Conservation (phyloP, 2,113 vertebrate species). For the Noturus placidus region DNA sequence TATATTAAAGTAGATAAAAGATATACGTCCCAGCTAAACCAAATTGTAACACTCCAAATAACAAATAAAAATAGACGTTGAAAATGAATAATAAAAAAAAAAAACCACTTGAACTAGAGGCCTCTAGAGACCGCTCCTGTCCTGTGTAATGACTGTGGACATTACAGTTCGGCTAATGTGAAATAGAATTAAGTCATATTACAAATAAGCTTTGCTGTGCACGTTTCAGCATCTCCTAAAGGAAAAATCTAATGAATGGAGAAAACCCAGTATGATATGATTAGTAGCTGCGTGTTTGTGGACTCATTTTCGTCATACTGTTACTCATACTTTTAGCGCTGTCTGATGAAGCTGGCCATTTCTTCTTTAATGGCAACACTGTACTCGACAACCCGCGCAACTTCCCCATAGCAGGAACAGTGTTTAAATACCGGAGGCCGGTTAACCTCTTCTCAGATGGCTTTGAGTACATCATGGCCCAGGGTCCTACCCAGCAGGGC, state of each 20-base stretch:
- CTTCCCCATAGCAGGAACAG: constrained; percentile 83
- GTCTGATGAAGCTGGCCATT: constrained; percentile 81
- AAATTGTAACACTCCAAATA: no score
- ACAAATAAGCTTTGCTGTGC: not conserved
- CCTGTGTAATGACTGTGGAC: no score
- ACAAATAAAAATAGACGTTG: no score
- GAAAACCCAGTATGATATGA: not conserved
- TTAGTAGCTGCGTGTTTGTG: not conserved
- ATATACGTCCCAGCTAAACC: no score
- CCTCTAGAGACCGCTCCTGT: no score
- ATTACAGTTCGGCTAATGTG: not conserved
- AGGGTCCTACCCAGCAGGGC: constrained; percentile 83
- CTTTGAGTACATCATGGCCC: constrained; percentile 87
- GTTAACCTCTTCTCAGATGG: constrained; percentile 76
- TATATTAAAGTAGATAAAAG: no score
- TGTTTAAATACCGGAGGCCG: constrained; percentile 87
- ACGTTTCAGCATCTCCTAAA: not conserved
- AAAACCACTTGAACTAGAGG: no score
- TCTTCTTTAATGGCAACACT: constrained; percentile 87
- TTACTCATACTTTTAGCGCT: constrained; percentile 76
- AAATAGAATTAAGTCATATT: not conserved
- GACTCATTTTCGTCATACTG: not conserved
- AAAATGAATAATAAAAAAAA: no score
- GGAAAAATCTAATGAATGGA: not conserved
- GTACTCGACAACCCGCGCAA: constrained; percentile 86